Conservation (phyloP, 2,888 invertebrate genomes). For the Fabriciana adippe region DNA sequence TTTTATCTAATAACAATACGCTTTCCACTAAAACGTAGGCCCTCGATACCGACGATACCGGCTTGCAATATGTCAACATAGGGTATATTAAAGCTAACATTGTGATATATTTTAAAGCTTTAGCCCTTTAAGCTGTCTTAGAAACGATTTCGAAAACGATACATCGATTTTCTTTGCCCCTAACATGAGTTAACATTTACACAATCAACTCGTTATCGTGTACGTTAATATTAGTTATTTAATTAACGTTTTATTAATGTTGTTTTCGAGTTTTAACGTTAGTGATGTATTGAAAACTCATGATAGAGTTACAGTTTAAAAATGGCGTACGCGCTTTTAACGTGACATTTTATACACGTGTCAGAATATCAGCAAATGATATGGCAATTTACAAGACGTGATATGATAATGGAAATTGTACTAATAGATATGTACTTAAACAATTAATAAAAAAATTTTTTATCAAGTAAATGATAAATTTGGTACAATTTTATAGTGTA, state of each 20-base stretch:
- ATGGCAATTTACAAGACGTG: constrained; percentile 80
- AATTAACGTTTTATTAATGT: background rate
- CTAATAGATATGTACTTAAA: constrained; percentile 80
- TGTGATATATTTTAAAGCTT: constrained; percentile 65
- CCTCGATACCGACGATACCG: constrained; percentile 38
- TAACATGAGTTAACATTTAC: constrained; percentile 2
- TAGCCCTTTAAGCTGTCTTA: constrained; percentile 51
- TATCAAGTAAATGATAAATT: constrained; percentile 58
- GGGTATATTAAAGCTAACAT: constrained; percentile 48
- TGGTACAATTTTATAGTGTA: constrained; percentile 72
- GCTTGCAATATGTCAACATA: constrained; percentile 58
- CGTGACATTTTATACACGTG: constrained; percentile 69
- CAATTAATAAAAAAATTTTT: constrained; percentile 49
- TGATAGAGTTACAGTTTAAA: constrained; percentile 21
- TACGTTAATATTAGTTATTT: constrained; percentile 1
- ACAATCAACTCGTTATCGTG: background rate
- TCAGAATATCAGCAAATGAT: constrained; percentile 70
- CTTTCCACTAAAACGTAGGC: constrained; percentile 73
- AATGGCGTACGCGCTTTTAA: constrained; percentile 48
- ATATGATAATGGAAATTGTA: constrained; percentile 80
- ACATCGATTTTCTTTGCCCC: constrained; percentile 2
- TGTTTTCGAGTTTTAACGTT: background rate
- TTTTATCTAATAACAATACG: constrained; percentile 59
- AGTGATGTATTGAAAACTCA: background rate
- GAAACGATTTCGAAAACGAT: constrained; percentile 34